phyloP scores from a whole-genome alignment of 2,113 vertebrate species.

The Plotosus lineatus region DNA sequence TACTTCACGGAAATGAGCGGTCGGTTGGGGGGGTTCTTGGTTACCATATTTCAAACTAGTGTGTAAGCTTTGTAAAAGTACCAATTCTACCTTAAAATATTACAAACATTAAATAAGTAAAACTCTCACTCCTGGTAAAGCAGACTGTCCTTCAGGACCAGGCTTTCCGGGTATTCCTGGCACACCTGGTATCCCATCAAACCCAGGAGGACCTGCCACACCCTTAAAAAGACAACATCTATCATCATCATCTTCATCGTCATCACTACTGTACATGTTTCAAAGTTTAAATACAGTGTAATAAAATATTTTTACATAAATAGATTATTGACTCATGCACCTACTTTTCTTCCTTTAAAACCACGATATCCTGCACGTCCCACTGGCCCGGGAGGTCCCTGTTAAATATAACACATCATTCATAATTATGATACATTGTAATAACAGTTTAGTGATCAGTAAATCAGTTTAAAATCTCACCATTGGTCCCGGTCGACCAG shows the following conservation, averaged over 20 bases:
- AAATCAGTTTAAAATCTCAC: constrained; percentile 10
- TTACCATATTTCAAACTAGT: too few species aligned
- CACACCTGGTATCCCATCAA: constrained; percentile 93
- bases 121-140: constrained; percentile 78
- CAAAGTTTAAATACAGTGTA: neutral
- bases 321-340: constrained; percentile 44
- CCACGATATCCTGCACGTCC: constrained; percentile 85
- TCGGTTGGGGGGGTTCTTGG: too few species aligned
- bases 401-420: constrained; percentile 17
- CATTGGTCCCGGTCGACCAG: constrained; percentile 48
- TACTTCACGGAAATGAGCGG: too few species aligned
- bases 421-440: neutral
- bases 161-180: constrained; percentile 90
- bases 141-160: constrained; percentile 83
- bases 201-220: constrained; percentile 83
- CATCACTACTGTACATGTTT: too few species aligned
- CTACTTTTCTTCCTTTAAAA: constrained; percentile 88
- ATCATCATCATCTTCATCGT: too few species aligned
- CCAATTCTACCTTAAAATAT: neutral
- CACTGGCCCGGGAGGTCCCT: constrained; percentile 91
- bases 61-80: neutral
- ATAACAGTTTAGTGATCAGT: neutral
- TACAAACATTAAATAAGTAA: neutral
- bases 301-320: neutral
- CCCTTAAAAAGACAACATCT: constrained; percentile 71